Percentiles rank a stretch among this genome's conserved stretches.
These are phyloP conservation scores for Tipula helvola DNA, from an alignment of 2,888 invertebrate species.

Conservation along the genomic window DNA sequence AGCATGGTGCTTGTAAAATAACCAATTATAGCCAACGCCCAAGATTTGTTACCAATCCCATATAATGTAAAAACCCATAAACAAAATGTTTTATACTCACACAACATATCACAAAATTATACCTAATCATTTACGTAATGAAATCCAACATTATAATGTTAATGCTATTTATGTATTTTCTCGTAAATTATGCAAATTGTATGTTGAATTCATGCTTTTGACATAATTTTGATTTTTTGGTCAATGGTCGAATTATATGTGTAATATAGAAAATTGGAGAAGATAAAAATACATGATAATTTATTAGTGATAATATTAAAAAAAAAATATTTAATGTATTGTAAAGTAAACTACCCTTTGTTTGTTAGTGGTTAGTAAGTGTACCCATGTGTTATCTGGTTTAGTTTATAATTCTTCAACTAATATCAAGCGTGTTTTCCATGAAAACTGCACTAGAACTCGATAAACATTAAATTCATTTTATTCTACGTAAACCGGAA, in stretches of 20 bases:
- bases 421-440: too few relatives aligned
- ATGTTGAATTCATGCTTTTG: conserved; percentile 10
- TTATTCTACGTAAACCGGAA: too few relatives aligned
- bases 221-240: neutral
- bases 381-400: neutral
- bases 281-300: neutral
- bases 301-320: neutral
- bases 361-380: neutral
- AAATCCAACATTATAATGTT: neutral
- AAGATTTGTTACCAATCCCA: neutral
- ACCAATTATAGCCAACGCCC: neutral
- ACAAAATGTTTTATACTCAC: neutral
- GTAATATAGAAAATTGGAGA: neutral
- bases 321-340: neutral
- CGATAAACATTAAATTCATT: too few relatives aligned
- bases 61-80: neutral
- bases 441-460: too few relatives aligned
- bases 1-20: neutral
- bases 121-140: neutral
- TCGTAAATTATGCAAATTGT: conserved; percentile 13
- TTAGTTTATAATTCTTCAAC: too few relatives aligned
- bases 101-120: neutral
- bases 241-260: neutral
- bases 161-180: conserved; percentile 9
- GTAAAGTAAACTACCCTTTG: neutral